Conservation (phyloP, 2,113 vertebrate genomes). For the Cyanoramphus novaezelandiae region DNA sequence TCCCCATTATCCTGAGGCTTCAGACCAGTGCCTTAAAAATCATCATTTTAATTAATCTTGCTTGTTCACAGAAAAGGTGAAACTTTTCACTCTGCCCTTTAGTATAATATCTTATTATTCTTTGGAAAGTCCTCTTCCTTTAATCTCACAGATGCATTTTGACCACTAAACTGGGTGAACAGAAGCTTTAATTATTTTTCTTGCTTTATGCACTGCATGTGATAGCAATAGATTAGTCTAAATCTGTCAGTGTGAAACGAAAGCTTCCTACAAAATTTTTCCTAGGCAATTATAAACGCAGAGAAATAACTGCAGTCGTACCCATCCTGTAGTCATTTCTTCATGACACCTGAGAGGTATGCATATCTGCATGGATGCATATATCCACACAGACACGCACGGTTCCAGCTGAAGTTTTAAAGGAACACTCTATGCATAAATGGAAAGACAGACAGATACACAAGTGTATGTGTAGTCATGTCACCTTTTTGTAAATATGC, state of each 20-base stretch:
- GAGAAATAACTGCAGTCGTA: neutral
- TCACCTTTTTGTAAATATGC: neutral
- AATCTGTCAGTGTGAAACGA: neutral
- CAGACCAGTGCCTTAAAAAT: neutral
- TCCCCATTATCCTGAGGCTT: neutral
- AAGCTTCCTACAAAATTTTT: neutral
- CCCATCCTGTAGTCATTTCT: neutral
- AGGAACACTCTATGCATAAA: neutral
- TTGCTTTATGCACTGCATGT: neutral
- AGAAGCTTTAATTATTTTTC: slow-evolving; percentile 41
- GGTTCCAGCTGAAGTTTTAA: neutral
- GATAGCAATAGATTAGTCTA: neutral
- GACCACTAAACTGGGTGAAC: slow-evolving; percentile 1
- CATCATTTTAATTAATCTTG: neutral
- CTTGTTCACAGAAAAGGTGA: neutral
- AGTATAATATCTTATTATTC: neutral
- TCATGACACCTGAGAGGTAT: neutral
- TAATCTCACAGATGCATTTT: slow-evolving; percentile 6
- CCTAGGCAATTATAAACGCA: neutral
- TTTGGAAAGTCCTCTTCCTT: neutral
- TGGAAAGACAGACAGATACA: neutral
- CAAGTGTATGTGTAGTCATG: neutral
- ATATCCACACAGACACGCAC: neutral
- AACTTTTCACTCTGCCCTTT: slow-evolving; percentile 10
- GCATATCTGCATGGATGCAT: neutral